Conservation (phyloP, 2,797 vertebrate genomes). For the Lepus oiostolus region DNA sequence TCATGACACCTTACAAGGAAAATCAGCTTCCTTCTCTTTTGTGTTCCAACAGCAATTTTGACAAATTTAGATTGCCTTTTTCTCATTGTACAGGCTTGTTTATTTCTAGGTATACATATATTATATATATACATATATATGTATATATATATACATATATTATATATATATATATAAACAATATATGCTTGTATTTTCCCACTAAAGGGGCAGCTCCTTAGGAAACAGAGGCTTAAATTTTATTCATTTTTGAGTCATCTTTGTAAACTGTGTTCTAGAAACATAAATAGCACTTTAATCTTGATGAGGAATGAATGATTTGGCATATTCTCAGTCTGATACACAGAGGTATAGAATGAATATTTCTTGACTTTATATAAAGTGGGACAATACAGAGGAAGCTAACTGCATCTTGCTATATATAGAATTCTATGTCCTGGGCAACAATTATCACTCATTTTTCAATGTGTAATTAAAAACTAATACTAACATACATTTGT, state of each 20-base stretch:
- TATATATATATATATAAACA: background rate
- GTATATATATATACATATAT: too few species aligned
- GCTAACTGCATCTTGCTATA: background rate
- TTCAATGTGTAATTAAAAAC: constrained; percentile 10
- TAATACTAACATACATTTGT: background rate
- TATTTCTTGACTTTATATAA: constrained; percentile 29
- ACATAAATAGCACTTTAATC: constrained; percentile 25
- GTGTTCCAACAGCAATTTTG: background rate
- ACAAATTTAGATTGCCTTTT: background rate
- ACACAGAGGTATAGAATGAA: constrained; percentile 7
- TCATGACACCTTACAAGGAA: background rate
- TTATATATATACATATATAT: too few species aligned
- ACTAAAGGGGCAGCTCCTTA: background rate
- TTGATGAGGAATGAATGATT: background rate
- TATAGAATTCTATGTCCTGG: constrained; percentile 3
- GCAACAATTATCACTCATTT: background rate
- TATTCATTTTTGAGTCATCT: background rate
- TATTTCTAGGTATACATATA: background rate
- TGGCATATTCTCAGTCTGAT: background rate
- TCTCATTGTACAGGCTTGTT: background rate
- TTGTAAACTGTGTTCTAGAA: background rate
- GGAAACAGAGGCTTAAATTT: background rate
- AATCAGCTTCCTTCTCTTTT: background rate
- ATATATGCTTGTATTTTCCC: background rate
- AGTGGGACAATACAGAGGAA: background rate